phyloP scores from a whole-genome alignment of 2,888 invertebrate genomes.

The Druceiella hillmani region DNA sequence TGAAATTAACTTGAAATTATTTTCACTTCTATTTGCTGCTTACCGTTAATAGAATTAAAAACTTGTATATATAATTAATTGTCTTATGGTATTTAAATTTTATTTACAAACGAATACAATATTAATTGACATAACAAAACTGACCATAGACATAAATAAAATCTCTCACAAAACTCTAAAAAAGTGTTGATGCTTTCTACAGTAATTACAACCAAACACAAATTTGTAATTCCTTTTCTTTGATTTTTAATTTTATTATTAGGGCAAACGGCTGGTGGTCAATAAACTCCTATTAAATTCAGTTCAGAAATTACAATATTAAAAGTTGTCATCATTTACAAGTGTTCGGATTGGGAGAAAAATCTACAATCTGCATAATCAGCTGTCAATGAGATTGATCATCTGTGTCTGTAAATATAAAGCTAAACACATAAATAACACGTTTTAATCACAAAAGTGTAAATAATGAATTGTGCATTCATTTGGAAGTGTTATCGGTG shows the following conservation, averaged over 20 bases:
- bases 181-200: conserved; percentile 55
- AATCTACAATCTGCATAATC: conserved; percentile 55
- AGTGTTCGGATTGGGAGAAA: conserved; percentile 48
- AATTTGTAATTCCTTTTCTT: no score
- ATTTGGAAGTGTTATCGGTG: no score
- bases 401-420: conserved; percentile 54
- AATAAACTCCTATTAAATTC: conserved; percentile 11
- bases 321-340: conserved; percentile 41
- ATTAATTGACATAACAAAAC: no score
- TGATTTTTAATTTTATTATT: no score
- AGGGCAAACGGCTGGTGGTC: background rate
- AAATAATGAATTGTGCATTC: conserved; percentile 40
- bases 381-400: conserved; percentile 55
- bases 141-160: no score
- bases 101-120: no score
- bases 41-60: no score
- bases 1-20: no score
- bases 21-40: no score
- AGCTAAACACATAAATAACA: conserved; percentile 49
- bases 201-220: conserved; percentile 52
- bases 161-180: conserved; percentile 25
- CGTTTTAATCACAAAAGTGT: conserved; percentile 35
- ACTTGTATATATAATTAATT: no score
- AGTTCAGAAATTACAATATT: conserved; percentile 32
- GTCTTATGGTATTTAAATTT: no score